Conservation (phyloP, 2,888 invertebrate species). For the Erebia ligea region DNA sequence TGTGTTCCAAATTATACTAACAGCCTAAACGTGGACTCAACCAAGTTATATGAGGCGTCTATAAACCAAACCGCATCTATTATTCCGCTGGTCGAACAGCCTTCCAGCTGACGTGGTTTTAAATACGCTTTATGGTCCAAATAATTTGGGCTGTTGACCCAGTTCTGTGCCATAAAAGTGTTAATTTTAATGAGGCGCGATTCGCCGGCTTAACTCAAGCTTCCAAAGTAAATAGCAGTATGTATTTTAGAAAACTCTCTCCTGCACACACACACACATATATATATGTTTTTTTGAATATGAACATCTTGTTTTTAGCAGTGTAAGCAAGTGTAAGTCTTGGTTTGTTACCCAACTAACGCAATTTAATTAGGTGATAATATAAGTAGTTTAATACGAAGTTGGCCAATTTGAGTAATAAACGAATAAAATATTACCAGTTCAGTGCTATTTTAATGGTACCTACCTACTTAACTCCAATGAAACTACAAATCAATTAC, state of each 20-base stretch:
- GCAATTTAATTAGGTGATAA: no score
- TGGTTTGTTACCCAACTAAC: no score
- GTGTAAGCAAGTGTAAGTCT: no score
- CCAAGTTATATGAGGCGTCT: slow-evolving; percentile 78
- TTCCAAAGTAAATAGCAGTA: slow-evolving; percentile 11
- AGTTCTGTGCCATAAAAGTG: slow-evolving; percentile 57
- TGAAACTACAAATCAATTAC: no score
- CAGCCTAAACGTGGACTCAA: slow-evolving; percentile 57
- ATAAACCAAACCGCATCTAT: slow-evolving; percentile 82
- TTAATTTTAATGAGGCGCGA: slow-evolving; percentile 58
- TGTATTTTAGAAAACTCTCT: not conserved
- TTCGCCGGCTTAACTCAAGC: slow-evolving; percentile 26
- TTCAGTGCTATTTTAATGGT: not conserved
- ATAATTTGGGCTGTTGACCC: slow-evolving; percentile 68
- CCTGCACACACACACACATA: not conserved
- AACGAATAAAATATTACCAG: no score
- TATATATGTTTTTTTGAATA: not conserved
- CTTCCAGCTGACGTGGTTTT: slow-evolving; percentile 74
- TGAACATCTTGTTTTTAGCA: no score
- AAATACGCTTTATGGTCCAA: slow-evolving; percentile 73
- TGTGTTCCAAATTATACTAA: slow-evolving; percentile 80
- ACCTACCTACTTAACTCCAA: not conserved
- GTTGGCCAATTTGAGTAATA: no score
- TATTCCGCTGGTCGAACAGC: slow-evolving; percentile 61
- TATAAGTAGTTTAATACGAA: no score